Conservation (phyloP, 64 coral and sea anemone genomes). For the Dendronephthya gigantea region DNA sequence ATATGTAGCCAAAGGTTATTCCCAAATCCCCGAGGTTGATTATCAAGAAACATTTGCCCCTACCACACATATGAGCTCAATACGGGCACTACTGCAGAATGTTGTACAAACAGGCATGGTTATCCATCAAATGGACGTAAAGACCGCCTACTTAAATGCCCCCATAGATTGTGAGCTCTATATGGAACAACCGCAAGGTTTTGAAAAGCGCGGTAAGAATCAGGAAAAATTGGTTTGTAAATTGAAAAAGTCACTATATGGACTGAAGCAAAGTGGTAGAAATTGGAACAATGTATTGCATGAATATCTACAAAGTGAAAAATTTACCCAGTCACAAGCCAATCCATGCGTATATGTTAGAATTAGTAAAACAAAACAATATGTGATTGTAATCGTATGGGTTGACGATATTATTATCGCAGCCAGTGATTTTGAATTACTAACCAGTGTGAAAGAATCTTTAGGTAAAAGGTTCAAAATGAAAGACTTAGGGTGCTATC, state of each 20-base stretch:
- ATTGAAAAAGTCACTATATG: constrained; percentile 5
- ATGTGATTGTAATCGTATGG: constrained; percentile 40
- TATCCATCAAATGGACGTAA: constrained; percentile 32
- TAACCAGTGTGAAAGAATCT: constrained; percentile 36
- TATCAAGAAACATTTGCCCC: constrained; percentile 40
- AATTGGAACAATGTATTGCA: constrained; percentile 34
- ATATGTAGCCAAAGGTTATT: constrained; percentile 42
- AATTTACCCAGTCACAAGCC: constrained; percentile 24
- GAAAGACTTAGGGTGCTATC: constrained; percentile 42
- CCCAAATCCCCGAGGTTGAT: constrained; percentile 22
- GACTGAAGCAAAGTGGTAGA: constrained; percentile 29
- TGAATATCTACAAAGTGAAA: neutral
- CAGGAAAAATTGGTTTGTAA: constrained; percentile 7
- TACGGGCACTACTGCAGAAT: constrained; percentile 10
- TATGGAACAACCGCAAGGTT: constrained; percentile 32
- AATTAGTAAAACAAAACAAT: neutral
- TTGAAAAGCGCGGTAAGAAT: neutral
- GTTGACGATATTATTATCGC: constrained; percentile 40
- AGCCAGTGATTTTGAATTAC: constrained; percentile 15
- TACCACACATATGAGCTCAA: constrained; percentile 23
- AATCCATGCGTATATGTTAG: constrained; percentile 14
- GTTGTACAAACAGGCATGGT: constrained; percentile 12
- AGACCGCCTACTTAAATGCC: constrained; percentile 25
- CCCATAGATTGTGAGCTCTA: constrained; percentile 30
- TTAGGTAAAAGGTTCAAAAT: constrained; percentile 34